These are phyloP conservation scores for Pedetes capensis DNA, from an alignment of 2,113 vertebrate species.

Conservation along the genomic window DNA sequence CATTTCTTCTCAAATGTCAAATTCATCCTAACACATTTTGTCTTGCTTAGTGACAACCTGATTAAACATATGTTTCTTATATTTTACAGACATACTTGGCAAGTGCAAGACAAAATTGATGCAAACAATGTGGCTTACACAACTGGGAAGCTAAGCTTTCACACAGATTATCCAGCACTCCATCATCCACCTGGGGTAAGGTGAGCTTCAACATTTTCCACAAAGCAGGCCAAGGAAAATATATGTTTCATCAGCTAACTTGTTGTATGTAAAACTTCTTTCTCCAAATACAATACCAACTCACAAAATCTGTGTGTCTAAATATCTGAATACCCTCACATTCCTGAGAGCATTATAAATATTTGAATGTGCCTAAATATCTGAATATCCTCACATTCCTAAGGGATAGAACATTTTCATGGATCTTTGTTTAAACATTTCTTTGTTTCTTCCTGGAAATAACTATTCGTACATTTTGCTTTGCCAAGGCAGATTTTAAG, in stretches of 20 bases:
- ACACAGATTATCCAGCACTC: conserved; percentile 95
- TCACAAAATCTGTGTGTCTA: neutral
- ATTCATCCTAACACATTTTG: conserved; percentile 34
- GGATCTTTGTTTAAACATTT: neutral
- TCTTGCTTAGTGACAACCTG: conserved; percentile 33
- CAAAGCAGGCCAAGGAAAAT: neutral
- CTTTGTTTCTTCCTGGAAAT: conserved; percentile 33
- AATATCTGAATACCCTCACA: neutral
- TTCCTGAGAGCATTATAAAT: neutral
- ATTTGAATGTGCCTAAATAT: no score
- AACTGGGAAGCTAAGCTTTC: conserved; percentile 89
- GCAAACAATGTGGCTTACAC: conserved; percentile 97
- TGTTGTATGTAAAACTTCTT: neutral
- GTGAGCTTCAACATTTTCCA: conserved; percentile 55
- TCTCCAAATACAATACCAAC: conserved; percentile 1
- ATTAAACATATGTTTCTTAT: conserved; percentile 69
- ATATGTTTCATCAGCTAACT: neutral
- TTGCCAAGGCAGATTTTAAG: neutral
- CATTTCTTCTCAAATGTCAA: neutral
- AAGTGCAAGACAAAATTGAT: conserved; percentile 94
- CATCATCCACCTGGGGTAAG: conserved; percentile 95
- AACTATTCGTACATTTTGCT: neutral
- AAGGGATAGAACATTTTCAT: neutral
- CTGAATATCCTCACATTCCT: neutral
- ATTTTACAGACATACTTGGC: conserved; percentile 92